A percentile compares a stretch with the other conserved stretches of the same genome.
phyloP scores from a whole-genome alignment of 2,888 invertebrate genomes.

The Siphlonurus alternatus region DNA sequence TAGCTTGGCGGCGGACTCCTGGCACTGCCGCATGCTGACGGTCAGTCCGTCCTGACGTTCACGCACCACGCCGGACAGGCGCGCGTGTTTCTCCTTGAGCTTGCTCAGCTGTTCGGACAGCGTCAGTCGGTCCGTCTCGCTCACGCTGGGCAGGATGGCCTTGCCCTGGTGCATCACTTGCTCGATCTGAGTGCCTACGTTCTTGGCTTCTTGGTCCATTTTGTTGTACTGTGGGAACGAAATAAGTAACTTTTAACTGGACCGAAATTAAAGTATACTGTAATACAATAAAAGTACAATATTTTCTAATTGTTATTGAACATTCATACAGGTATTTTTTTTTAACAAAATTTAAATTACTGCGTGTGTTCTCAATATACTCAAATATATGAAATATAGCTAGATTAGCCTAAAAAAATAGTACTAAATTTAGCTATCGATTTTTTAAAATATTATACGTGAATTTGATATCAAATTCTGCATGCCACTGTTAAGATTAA shows the following conservation, averaged over 20 bases:
- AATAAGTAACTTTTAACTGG: slow-evolving; percentile 14
- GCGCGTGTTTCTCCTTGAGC: slow-evolving; percentile 58
- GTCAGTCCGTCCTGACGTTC: slow-evolving; percentile 57
- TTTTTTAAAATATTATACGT: too few relatives aligned
- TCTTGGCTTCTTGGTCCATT: slow-evolving; percentile 53
- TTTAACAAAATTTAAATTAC: too few relatives aligned
- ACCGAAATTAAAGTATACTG: neutral
- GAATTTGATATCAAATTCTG: too few relatives aligned
- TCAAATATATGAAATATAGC: too few relatives aligned
- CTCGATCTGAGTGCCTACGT: slow-evolving; percentile 50
- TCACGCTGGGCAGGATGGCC: slow-evolving; percentile 58
- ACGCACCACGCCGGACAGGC: slow-evolving; percentile 54
- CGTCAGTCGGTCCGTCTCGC: slow-evolving; percentile 69
- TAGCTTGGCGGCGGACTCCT: slow-evolving; percentile 61
- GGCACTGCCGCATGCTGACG: slow-evolving; percentile 63
- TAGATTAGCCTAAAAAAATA: too few relatives aligned
- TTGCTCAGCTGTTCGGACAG: slow-evolving; percentile 64
- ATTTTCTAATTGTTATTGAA: slow-evolving; percentile 3
- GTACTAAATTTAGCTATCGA: too few relatives aligned
- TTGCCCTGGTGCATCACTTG: slow-evolving; percentile 65
- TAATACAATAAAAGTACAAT: neutral
- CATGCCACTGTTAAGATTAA: too few relatives aligned
- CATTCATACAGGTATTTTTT: neutral
- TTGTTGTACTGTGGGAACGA: slow-evolving; percentile 57
- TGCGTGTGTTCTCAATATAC: too few relatives aligned